phyloP scores from a whole-genome alignment of 2,888 invertebrate species.

The Heteropelma amictum region DNA sequence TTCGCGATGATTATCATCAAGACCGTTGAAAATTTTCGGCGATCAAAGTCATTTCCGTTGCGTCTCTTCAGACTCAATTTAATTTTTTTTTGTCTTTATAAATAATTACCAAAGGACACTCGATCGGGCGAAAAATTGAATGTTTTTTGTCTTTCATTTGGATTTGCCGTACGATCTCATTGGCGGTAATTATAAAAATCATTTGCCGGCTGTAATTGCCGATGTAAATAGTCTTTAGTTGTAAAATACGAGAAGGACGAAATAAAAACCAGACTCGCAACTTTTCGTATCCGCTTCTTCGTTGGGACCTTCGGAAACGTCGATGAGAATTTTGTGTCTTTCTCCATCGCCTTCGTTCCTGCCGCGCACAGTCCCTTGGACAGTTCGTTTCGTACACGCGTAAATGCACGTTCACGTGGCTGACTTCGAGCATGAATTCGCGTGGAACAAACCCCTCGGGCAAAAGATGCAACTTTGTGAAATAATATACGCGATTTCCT shows the following conservation, averaged over 20 bases:
- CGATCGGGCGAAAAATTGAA: too few relatives aligned
- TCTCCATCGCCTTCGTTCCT: background rate
- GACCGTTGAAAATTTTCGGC: too few relatives aligned
- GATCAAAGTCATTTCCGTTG: too few relatives aligned
- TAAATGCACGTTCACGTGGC: too few relatives aligned
- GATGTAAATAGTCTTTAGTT: background rate
- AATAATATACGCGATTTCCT: background rate
- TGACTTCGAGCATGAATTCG: too few relatives aligned
- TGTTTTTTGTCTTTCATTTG: background rate
- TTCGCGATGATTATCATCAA: too few relatives aligned
- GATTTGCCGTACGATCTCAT: background rate
- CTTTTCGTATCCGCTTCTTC: slow-evolving; percentile 25
- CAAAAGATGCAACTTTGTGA: slow-evolving; percentile 19
- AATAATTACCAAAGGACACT: too few relatives aligned
- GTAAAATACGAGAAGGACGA: background rate
- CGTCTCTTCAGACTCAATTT: too few relatives aligned
- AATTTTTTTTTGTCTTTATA: too few relatives aligned
- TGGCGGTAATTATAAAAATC: slow-evolving; percentile 25
- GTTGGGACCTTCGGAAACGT: slow-evolving; percentile 28
- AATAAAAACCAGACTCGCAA: slow-evolving; percentile 67
- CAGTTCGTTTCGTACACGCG: too few relatives aligned
- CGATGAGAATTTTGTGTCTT: slow-evolving; percentile 6
- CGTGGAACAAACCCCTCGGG: too few relatives aligned
- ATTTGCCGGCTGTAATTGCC: slow-evolving; percentile 40
- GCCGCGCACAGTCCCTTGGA: background rate